Evolutionary conservation across 2,113 vertebrate species (phyloP).

Genomic region (Mystacornis crossleyi): DNA sequence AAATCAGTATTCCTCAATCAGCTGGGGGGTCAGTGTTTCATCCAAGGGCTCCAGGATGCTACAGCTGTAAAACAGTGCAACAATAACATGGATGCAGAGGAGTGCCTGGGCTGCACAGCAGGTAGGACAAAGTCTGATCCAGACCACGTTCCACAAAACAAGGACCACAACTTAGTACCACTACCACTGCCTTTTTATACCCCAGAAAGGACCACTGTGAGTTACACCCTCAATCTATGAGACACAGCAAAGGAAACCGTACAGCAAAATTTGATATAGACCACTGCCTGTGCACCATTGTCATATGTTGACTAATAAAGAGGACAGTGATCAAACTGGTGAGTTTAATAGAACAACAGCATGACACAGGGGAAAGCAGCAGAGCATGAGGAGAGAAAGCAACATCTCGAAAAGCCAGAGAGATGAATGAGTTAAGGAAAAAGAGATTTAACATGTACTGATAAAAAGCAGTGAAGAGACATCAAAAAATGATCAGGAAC

Average conservation of each 20-base stretch:
- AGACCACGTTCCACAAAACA: not conserved
- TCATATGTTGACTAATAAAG: not conserved
- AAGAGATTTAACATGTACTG: not conserved
- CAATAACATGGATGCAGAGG: not conserved
- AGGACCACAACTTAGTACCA: not conserved
- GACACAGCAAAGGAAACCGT: not conserved
- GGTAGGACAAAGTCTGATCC: not conserved
- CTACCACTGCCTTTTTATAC: not conserved
- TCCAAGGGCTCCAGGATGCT: not conserved
- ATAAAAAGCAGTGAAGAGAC: slow-evolving; percentile 4
- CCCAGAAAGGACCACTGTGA: not conserved
- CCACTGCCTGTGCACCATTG: not conserved
- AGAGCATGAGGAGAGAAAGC: not conserved
- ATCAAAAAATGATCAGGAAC: slow-evolving; percentile 21
- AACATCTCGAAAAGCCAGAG: not conserved
- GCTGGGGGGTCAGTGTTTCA: not conserved
- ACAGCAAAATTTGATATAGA: not conserved
- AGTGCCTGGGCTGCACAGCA: not conserved
- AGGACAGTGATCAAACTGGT: not conserved
- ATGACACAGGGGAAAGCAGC: not conserved
- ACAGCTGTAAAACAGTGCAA: not conserved
- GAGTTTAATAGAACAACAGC: not conserved
- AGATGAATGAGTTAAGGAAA: slow-evolving; percentile 3
- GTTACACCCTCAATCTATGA: not conserved
- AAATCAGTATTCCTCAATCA: not conserved